A percentile compares a stretch with the other conserved stretches of the same genome.
These are phyloP conservation scores for Sinopyrophorus schimmeli DNA, from an alignment of 2,888 invertebrate species.

Conservation along the genomic window DNA sequence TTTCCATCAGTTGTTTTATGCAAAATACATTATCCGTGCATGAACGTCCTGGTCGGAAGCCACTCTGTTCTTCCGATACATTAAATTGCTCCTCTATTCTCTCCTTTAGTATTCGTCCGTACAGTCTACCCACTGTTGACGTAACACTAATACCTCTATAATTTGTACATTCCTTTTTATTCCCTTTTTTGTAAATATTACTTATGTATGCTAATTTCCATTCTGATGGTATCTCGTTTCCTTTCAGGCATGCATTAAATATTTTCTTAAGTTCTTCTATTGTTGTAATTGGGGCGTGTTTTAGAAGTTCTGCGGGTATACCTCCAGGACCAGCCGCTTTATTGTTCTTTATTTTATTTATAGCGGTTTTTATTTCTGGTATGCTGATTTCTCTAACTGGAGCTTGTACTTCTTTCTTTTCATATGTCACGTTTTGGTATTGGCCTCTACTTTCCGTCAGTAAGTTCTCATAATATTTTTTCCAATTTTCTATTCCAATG, in stretches of 20 bases:
- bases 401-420: not conserved
- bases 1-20: constrained; percentile 4
- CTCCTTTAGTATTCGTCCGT: too few species aligned
- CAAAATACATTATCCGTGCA: constrained; percentile 1
- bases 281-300: not conserved
- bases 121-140: too few species aligned
- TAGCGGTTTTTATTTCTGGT: not conserved
- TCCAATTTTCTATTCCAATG: too few species aligned
- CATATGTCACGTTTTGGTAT: not conserved
- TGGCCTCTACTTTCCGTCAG: too few species aligned
- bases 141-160: too few species aligned
- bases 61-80: not conserved
- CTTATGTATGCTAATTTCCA: not conserved
- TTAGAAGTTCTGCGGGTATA: not conserved
- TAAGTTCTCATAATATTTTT: too few species aligned
- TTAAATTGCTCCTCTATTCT: too few species aligned
- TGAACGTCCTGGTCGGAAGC: not conserved
- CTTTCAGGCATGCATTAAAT: constrained; percentile 1
- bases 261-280: not conserved
- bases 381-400: not conserved
- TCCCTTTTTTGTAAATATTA: constrained; percentile 1
- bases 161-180: too few species aligned
- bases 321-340: not conserved
- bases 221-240: constrained; percentile 1
- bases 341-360: not conserved